phyloP scores from a whole-genome alignment of 1,140 invertebrate species.

The Himalopsyche phryganea region DNA sequence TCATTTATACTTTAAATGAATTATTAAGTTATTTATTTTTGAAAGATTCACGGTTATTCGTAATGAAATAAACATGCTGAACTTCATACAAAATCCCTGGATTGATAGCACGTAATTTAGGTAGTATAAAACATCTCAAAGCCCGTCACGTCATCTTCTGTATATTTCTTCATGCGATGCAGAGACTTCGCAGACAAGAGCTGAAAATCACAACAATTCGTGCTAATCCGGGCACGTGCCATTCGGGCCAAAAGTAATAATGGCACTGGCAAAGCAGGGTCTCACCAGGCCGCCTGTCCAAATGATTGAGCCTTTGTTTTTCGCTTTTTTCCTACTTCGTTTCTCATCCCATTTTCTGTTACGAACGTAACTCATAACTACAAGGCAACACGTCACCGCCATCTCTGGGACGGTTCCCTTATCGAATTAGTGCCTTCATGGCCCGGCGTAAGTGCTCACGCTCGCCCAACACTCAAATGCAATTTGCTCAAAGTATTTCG shows the following conservation, averaged over 20 bases:
- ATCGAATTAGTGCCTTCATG: slow-evolving; percentile 29
- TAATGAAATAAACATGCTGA: no score
- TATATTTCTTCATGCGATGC: no score
- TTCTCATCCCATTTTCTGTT: background rate
- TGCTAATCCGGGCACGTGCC: slow-evolving; percentile 32
- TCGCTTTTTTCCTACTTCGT: slow-evolving; percentile 7
- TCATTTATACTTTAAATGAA: no score
- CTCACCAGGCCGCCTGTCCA: slow-evolving; percentile 25
- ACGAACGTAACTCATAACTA: slow-evolving; percentile 21
- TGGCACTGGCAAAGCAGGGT: slow-evolving; percentile 29
- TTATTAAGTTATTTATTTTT: no score
- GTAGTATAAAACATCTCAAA: no score
- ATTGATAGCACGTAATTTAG: no score
- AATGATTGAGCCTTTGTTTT: slow-evolving; percentile 34
- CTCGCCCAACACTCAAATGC: slow-evolving; percentile 26
- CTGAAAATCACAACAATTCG: slow-evolving; percentile 27
- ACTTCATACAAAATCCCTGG: no score
- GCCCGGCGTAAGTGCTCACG: slow-evolving; percentile 27
- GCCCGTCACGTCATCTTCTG: no score
- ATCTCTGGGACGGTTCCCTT: slow-evolving; percentile 16
- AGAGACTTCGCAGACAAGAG: no score
- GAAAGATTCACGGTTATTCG: no score
- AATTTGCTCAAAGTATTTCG: slow-evolving; percentile 29
- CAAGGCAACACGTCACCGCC: slow-evolving; percentile 9
- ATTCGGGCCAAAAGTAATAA: slow-evolving; percentile 28